Percentiles rank a stretch among this genome's conserved stretches.
These are phyloP conservation scores for Drosophila lutescens DNA, from an alignment of 2,888 invertebrate species.

Conservation along the genomic window DNA sequence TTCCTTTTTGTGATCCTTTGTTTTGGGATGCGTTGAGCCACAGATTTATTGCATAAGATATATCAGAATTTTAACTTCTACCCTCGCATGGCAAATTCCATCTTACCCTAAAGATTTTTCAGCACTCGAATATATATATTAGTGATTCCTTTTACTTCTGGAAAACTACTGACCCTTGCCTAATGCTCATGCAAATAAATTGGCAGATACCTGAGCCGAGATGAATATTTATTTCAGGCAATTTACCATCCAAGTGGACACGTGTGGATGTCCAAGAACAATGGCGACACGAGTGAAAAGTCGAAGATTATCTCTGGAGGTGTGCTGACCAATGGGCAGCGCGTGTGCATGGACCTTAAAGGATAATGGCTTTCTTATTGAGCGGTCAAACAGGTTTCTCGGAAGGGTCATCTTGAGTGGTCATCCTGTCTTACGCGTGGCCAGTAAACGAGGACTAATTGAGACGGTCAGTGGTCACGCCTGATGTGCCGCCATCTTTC, in stretches of 20 bases:
- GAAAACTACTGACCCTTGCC: conserved; percentile 28
- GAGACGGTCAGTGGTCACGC: conserved; percentile 43
- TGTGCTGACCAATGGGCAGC: conserved; percentile 69
- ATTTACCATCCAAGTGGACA: conserved; percentile 29
- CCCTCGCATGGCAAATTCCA: conserved; percentile 33
- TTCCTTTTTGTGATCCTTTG: conserved; percentile 51
- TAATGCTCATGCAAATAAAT: conserved; percentile 11
- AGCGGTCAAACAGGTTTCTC: conserved; percentile 65
- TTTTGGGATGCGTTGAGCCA: conserved; percentile 60
- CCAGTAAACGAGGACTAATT: conserved; percentile 43
- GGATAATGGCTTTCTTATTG: conserved; percentile 50
- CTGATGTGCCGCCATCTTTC: conserved; percentile 32
- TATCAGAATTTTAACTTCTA: conserved; percentile 42
- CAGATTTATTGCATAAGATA: conserved; percentile 72
- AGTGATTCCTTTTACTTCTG: conserved; percentile 8
- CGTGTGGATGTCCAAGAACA: conserved; percentile 35
- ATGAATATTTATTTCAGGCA: not conserved
- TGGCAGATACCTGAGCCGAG: not conserved
- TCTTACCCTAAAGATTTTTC: conserved; percentile 42
- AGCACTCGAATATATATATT: conserved; percentile 29
- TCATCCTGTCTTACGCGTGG: conserved; percentile 59
- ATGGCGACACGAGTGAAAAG: conserved; percentile 39
- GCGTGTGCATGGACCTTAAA: conserved; percentile 39
- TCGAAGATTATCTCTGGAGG: conserved; percentile 54
- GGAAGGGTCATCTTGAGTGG: conserved; percentile 37